A percentile compares a stretch with the other conserved stretches of the same genome.
Conservation (phyloP, 2,113 vertebrate species). For the Zosterops pallidus region DNA sequence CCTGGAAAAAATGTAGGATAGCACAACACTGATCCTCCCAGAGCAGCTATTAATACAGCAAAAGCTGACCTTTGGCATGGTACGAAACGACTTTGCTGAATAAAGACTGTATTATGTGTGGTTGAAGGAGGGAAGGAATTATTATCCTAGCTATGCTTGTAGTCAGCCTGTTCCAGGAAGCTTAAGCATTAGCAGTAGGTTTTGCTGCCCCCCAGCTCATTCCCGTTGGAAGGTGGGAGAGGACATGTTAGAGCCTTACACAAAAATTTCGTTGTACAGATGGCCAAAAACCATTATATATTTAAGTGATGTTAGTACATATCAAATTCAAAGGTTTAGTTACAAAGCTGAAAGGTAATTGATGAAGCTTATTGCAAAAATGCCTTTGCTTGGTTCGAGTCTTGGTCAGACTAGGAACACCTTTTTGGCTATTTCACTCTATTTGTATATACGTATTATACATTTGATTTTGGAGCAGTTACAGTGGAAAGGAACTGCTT, state of each 20-base stretch:
- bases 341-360: background rate
- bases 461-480: background rate
- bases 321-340: background rate
- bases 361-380: background rate
- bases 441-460: background rate
- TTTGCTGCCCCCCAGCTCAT: background rate
- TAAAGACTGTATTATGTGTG: conserved; percentile 77
- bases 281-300: background rate
- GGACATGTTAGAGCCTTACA: background rate
- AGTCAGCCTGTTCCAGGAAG: conserved; percentile 56
- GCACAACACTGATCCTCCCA: conserved; percentile 80
- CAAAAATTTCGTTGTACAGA: background rate
- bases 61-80: conserved; percentile 79
- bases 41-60: conserved; percentile 83
- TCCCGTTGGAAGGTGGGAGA: background rate
- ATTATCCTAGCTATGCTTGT: conserved; percentile 56
- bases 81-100: conserved; percentile 77
- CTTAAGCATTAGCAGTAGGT: conserved; percentile 43
- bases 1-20: conserved; percentile 81
- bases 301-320: background rate
- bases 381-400: background rate
- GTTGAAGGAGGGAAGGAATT: conserved; percentile 72
- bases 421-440: background rate
- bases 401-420: background rate
- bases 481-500: background rate